These are phyloP conservation scores for Corynorhinus townsendii DNA, from an alignment of 2,113 vertebrate genomes.

Conservation along the genomic window DNA sequence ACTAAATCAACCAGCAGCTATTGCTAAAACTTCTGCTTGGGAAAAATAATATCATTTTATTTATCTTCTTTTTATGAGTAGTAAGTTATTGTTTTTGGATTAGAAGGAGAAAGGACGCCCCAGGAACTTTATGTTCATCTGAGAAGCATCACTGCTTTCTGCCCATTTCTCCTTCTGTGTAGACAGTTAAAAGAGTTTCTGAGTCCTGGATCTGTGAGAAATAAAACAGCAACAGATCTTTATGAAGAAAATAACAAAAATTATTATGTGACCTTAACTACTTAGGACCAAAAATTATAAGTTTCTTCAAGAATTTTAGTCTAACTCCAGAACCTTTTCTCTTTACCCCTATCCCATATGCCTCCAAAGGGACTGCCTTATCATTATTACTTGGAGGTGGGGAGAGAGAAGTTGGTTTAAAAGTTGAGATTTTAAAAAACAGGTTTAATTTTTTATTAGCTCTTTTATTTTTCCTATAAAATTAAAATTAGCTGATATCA, in stretches of 20 bases:
- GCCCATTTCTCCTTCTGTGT: neutral
- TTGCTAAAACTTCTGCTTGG: neutral
- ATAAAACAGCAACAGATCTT: neutral
- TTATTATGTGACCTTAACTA: constrained; percentile 20
- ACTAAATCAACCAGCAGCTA: neutral
- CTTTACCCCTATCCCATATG: neutral
- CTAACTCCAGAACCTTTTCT: neutral
- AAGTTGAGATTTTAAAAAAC: neutral
- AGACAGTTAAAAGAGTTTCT: neutral
- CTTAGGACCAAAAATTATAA: neutral
- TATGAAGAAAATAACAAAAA: neutral
- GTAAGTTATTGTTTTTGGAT: neutral
- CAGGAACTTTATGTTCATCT: neutral
- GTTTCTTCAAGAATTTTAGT: neutral
- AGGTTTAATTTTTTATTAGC: neutral
- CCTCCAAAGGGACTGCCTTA: neutral
- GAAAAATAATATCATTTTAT: neutral
- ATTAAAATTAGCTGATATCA: neutral
- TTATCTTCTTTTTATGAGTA: neutral
- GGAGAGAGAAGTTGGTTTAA: neutral
- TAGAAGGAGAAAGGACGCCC: neutral
- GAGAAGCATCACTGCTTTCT: neutral
- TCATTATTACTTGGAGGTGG: neutral
- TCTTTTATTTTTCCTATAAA: neutral
- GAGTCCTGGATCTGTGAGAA: neutral